Conservation (phyloP, 1,140 invertebrate genomes). For the Tetramorium simillimum region DNA sequence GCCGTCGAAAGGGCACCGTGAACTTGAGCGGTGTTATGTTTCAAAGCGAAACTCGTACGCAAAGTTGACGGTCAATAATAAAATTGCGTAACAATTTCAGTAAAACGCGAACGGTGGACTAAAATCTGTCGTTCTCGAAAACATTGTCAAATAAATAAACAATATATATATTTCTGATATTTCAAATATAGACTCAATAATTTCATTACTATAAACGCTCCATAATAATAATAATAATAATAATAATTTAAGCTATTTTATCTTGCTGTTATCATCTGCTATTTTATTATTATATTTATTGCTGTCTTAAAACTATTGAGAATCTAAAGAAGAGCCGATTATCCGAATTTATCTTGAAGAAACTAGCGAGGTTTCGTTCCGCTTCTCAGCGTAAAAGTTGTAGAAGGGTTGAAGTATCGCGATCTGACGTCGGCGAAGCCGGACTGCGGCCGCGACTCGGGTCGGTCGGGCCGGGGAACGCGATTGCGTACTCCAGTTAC, state of each 20-base stretch:
- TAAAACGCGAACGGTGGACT: neutral
- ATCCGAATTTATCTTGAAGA: neutral
- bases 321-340: neutral
- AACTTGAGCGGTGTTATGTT: neutral
- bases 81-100: neutral
- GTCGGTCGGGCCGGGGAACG: neutral
- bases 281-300: conserved; percentile 1
- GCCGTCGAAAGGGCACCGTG: neutral
- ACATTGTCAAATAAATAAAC: neutral
- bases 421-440: neutral
- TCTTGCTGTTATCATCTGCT: no score
- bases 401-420: neutral
- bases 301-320: neutral
- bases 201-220: neutral
- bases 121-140: neutral
- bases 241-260: no score
- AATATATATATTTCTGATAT: neutral
- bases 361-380: neutral
- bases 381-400: neutral
- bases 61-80: neutral
- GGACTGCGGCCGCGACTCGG: neutral
- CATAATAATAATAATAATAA: neutral
- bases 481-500: conserved; percentile 40
- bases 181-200: neutral
- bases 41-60: neutral